Evolutionary conservation across 2,888 invertebrate species (phyloP).

Genomic region (Itoplectis maculator): DNA sequence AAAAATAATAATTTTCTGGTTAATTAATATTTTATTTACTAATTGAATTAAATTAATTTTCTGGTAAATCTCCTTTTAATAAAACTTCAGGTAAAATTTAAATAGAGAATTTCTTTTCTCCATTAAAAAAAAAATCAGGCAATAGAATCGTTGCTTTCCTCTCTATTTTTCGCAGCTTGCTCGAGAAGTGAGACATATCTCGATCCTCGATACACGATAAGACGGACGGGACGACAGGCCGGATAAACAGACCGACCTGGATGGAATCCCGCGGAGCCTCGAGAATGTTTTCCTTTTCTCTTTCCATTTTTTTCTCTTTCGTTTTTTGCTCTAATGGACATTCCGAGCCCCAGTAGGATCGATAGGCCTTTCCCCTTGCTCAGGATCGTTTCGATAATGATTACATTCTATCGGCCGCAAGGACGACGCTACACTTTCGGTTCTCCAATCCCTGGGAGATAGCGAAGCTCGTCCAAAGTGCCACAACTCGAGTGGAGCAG

Average conservation of each 20-base stretch:
- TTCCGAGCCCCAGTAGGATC: conserved; percentile 55
- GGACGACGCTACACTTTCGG: neutral
- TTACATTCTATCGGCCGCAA: conserved; percentile 15
- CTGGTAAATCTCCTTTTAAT: no score
- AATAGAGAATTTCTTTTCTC: no score
- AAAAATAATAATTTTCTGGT: no score
- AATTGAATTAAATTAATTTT: no score
- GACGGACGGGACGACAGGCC: neutral
- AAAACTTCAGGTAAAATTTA: no score
- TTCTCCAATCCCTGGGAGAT: neutral
- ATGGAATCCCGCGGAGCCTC: neutral
- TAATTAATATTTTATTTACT: no score
- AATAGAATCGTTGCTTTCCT: no score
- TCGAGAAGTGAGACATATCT: neutral
- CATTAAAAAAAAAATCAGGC: no score
- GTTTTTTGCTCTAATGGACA: conserved; percentile 73
- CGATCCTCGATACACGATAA: conserved; percentile 25
- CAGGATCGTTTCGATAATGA: conserved; percentile 39
- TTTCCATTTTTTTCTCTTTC: no score
- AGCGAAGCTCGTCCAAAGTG: neutral
- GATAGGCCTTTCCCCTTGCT: conserved; percentile 48
- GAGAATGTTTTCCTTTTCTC: no score
- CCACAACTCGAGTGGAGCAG: conserved; percentile 15
- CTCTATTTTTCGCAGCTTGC: neutral
- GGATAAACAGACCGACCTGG: conserved; percentile 27